phyloP scores from a whole-genome alignment of 2,113 vertebrate genomes.

The Oncorhynchus mykiss region DNA sequence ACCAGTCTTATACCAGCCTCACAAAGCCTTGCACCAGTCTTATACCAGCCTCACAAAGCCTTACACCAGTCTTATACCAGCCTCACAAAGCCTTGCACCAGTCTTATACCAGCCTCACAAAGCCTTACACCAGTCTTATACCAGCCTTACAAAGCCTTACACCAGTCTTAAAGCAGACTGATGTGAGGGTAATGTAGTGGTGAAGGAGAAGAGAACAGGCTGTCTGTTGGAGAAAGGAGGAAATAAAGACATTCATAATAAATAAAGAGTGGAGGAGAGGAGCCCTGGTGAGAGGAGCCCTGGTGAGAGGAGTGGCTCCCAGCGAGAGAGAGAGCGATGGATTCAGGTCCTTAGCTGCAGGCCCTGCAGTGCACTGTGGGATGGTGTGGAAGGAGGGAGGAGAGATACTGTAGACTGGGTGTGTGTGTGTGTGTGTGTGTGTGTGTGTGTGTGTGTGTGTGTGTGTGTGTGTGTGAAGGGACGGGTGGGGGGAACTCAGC shows the following conservation, averaged over 20 bases:
- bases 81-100: too few species aligned
- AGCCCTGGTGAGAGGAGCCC: slow-evolving; percentile 23
- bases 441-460: too few species aligned
- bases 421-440: too few species aligned
- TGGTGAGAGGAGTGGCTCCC: slow-evolving; percentile 18
- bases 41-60: too few species aligned
- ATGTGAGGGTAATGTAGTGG: not conserved
- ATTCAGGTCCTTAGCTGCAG: slow-evolving; percentile 22
- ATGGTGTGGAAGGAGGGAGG: slow-evolving; percentile 20
- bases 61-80: too few species aligned
- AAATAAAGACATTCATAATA: slow-evolving; percentile 55
- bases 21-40: too few species aligned
- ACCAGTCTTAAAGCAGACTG: not conserved
- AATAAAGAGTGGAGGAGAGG: slow-evolving; percentile 24
- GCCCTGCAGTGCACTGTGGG: slow-evolving; percentile 39
- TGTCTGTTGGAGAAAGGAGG: slow-evolving; percentile 1
- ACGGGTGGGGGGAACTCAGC: slow-evolving; percentile 55
- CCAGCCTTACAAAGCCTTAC: too few species aligned
- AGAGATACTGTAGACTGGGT: not conserved
- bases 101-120: too few species aligned
- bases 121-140: too few species aligned
- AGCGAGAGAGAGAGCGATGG: not conserved
- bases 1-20: too few species aligned
- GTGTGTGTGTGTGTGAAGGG: slow-evolving; percentile 49
- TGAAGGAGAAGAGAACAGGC: too few species aligned